Evolutionary conservation across 2,797 vertebrate species (phyloP).

Genomic region (Podarcis siculus): DNA sequence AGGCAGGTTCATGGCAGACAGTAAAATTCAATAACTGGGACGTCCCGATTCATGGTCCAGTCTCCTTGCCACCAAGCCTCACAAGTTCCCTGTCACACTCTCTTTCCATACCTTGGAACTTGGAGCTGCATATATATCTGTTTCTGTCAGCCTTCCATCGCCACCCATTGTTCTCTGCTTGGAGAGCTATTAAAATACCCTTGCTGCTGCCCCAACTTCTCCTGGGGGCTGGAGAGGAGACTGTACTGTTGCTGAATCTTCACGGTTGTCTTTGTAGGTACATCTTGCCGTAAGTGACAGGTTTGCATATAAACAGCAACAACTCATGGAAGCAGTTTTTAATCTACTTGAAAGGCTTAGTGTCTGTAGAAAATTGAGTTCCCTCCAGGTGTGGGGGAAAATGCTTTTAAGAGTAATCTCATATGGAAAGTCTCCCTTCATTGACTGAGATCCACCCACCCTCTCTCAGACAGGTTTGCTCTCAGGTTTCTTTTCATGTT

Average conservation of each 20-base stretch:
- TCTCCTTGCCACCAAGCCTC: neutral
- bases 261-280: conserved; percentile 41
- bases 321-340: conserved; percentile 62
- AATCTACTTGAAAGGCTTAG: conserved; percentile 66
- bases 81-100: too few species aligned
- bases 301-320: conserved; percentile 66
- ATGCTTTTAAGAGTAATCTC: conserved; percentile 46
- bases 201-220: neutral
- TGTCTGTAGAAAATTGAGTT: conserved; percentile 57
- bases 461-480: neutral
- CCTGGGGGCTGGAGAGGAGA: conserved; percentile 22
- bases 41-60: neutral
- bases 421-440: neutral
- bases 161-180: conserved; percentile 11
- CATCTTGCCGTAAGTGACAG: conserved; percentile 57
- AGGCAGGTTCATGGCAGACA: neutral
- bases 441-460: neutral
- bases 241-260: conserved; percentile 21
- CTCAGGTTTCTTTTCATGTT: neutral
- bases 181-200: neutral
- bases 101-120: neutral
- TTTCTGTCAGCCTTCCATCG: neutral
- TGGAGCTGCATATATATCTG: neutral
- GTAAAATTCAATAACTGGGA: neutral
- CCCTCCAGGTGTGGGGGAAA: conserved; percentile 47